Conservation (phyloP, 2,888 invertebrate genomes). For the Cosmia trapezina region DNA sequence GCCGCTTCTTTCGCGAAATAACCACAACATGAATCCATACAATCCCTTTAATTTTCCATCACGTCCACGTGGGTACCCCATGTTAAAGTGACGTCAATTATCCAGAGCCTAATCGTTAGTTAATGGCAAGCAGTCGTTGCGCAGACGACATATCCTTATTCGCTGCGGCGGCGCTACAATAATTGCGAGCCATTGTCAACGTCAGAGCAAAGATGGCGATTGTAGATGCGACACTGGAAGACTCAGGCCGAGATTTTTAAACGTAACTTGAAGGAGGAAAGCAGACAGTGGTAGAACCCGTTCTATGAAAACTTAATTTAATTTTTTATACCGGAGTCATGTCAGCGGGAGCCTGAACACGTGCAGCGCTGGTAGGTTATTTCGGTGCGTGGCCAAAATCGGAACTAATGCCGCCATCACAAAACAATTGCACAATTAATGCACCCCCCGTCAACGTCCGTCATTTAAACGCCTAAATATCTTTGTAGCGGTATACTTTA, state of each 20-base stretch:
- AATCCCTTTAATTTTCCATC: background rate
- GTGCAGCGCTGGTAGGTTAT: too few relatives aligned
- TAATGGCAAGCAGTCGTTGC: slow-evolving; percentile 58
- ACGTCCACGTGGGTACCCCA: slow-evolving; percentile 26
- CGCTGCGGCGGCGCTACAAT: slow-evolving; percentile 72
- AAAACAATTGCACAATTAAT: background rate
- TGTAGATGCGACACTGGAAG: slow-evolving; percentile 35
- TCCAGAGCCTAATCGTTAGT: slow-evolving; percentile 67
- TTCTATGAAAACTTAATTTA: too few relatives aligned
- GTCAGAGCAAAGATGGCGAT: slow-evolving; percentile 64
- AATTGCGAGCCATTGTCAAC: slow-evolving; percentile 72
- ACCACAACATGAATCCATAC: background rate
- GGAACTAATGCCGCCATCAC: background rate
- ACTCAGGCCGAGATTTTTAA: background rate
- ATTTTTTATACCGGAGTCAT: too few relatives aligned
- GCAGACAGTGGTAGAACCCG: too few relatives aligned
- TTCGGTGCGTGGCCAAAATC: background rate
- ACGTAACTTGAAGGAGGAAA: too few relatives aligned
- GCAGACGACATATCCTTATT: slow-evolving; percentile 80
- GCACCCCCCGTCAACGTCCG: background rate
- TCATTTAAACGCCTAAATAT: background rate
- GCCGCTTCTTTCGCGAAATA: too few relatives aligned
- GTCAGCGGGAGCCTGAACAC: too few relatives aligned
- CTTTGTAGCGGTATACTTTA: too few relatives aligned
- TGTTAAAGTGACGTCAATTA: slow-evolving; percentile 60